phyloP scores from a whole-genome alignment of 2,113 vertebrate genomes.

The Muscicapa adusta region DNA sequence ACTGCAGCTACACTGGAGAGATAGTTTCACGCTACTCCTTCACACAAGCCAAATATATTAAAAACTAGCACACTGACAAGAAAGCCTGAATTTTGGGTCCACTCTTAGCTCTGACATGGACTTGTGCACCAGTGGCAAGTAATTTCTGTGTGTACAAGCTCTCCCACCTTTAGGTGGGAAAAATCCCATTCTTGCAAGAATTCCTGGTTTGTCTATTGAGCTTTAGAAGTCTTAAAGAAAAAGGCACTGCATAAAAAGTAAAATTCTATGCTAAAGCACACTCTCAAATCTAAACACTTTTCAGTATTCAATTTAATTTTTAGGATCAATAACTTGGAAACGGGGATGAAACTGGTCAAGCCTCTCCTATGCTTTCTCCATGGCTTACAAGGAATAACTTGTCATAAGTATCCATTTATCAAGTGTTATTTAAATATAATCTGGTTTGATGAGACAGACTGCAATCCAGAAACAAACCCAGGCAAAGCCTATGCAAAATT shows the following conservation, averaged over 20 bases:
- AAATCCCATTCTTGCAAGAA: background rate
- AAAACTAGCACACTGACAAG: background rate
- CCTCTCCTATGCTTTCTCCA: background rate
- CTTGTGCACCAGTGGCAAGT: background rate
- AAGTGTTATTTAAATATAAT: background rate
- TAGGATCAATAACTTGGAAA: background rate
- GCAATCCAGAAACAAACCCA: background rate
- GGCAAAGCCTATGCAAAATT: constrained; percentile 1
- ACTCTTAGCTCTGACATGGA: background rate
- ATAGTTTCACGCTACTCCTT: background rate
- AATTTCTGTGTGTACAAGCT: background rate
- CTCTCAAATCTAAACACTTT: background rate
- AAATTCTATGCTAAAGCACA: background rate
- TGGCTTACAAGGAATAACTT: background rate
- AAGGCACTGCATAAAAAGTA: background rate
- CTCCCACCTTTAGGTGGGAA: background rate
- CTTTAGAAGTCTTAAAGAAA: background rate
- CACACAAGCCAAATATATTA: background rate
- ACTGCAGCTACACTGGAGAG: background rate
- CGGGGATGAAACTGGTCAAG: background rate
- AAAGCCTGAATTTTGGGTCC: background rate
- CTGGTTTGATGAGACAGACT: background rate
- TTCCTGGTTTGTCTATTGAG: background rate
- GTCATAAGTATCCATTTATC: background rate
- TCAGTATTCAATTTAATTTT: background rate